Percentiles rank a stretch among this genome's conserved stretches.
Conservation (phyloP, 2,797 vertebrate genomes). For the Mico argentatus region DNA sequence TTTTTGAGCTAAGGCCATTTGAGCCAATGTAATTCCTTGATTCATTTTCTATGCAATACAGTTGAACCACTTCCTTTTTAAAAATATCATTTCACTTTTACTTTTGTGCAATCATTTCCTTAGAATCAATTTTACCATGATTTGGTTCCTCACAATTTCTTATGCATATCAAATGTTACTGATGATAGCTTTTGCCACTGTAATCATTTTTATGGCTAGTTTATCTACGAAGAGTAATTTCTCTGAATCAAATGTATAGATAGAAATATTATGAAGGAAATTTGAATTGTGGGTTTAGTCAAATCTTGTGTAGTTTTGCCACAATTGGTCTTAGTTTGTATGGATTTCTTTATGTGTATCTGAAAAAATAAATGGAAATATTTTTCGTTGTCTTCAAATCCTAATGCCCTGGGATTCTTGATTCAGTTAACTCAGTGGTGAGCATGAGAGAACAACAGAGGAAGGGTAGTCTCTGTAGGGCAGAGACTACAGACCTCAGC, state of each 20-base stretch:
- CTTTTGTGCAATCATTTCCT: constrained; percentile 6
- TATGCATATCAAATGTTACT: neutral
- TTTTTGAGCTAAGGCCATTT: neutral
- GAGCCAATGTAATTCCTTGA: constrained; percentile 15
- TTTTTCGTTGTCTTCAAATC: neutral
- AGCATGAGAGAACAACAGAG: neutral
- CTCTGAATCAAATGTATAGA: neutral
- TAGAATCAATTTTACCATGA: neutral
- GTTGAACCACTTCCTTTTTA: neutral
- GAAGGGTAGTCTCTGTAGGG: neutral
- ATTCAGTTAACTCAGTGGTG: neutral
- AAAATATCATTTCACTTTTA: neutral
- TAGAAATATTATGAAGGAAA: neutral
- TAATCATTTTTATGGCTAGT: neutral
- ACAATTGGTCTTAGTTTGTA: neutral
- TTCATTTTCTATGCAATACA: neutral
- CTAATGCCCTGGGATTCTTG: neutral
- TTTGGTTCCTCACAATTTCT: neutral
- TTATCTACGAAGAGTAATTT: constrained; percentile 34
- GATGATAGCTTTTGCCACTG: neutral
- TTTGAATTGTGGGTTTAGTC: neutral
- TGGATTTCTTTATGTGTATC: neutral
- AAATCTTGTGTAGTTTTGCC: neutral
- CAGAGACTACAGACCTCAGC: neutral
- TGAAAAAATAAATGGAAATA: neutral